A percentile compares a stretch with the other conserved stretches of the same genome.
These are phyloP conservation scores for Neoitamus cyanurus DNA, from an alignment of 2,888 invertebrate species.

Conservation along the genomic window DNA sequence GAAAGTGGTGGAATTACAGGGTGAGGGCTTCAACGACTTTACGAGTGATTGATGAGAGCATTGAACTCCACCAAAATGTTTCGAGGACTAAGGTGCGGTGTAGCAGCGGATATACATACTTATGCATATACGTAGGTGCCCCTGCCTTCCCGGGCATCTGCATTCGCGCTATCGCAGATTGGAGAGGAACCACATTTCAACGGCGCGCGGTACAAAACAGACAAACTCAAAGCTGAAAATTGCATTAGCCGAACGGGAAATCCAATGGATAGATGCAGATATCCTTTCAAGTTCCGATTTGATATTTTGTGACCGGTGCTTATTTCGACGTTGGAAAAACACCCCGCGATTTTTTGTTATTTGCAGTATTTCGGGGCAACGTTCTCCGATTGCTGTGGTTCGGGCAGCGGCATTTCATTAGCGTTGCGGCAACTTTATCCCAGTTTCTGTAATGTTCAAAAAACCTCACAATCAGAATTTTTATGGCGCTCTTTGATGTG, in stretches of 20 bases:
- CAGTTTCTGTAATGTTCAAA: neutral
- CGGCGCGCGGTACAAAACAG: neutral
- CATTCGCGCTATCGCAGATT: neutral
- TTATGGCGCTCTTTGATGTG: neutral
- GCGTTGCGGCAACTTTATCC: neutral
- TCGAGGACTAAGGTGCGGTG: neutral
- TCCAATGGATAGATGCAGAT: slow-evolving; percentile 19
- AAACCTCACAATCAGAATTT: neutral
- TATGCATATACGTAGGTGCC: neutral
- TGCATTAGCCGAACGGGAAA: slow-evolving; percentile 24
- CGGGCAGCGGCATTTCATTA: neutral
- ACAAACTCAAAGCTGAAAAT: neutral
- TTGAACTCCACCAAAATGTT: slow-evolving; percentile 1
- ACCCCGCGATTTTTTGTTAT: neutral
- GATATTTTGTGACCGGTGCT: slow-evolving; percentile 8
- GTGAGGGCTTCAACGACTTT: slow-evolving; percentile 10
- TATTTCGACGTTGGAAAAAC: neutral
- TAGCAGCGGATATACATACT: neutral
- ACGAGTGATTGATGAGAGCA: slow-evolving; percentile 27
- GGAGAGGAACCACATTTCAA: neutral
- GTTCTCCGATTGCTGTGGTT: neutral
- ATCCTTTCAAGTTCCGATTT: slow-evolving; percentile 30
- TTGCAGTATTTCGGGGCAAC: neutral
- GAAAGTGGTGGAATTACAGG: slow-evolving; percentile 29
- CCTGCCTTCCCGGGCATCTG: neutral